Evolutionary conservation across 2,113 vertebrate species (phyloP).

Genomic region (Chaetodon trifascialis): DNA sequence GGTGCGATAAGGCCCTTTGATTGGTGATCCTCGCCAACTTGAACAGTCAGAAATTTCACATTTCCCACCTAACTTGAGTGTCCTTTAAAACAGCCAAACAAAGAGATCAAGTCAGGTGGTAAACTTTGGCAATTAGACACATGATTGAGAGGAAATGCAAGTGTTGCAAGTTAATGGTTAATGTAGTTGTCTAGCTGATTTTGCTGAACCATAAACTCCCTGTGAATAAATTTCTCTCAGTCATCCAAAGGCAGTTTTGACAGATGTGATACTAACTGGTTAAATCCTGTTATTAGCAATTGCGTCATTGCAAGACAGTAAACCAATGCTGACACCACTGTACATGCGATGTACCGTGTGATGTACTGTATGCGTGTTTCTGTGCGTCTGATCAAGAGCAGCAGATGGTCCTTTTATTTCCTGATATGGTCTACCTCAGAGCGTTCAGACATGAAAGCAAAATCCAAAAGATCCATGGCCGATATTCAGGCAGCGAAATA

Average conservation of each 20-base stretch:
- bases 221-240: neutral
- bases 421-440: conserved; percentile 44
- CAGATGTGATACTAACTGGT: no score
- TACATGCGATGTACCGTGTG: neutral
- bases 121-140: neutral
- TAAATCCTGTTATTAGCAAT: neutral
- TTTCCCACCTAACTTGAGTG: neutral
- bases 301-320: neutral
- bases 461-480: conserved; percentile 54
- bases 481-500: conserved; percentile 44
- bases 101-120: no score
- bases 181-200: neutral
- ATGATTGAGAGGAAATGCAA: neutral
- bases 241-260: neutral
- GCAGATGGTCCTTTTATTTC: conserved; percentile 66
- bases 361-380: neutral
- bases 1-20: neutral
- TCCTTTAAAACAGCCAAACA: no score
- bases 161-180: neutral
- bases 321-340: neutral
- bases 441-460: conserved; percentile 36
- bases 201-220: neutral
- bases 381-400: conserved; percentile 2
- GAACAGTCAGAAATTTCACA: neutral
- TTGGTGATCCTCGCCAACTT: neutral